These are phyloP conservation scores for Coilia nasus DNA, from an alignment of 2,797 vertebrate species.

Conservation along the genomic window DNA sequence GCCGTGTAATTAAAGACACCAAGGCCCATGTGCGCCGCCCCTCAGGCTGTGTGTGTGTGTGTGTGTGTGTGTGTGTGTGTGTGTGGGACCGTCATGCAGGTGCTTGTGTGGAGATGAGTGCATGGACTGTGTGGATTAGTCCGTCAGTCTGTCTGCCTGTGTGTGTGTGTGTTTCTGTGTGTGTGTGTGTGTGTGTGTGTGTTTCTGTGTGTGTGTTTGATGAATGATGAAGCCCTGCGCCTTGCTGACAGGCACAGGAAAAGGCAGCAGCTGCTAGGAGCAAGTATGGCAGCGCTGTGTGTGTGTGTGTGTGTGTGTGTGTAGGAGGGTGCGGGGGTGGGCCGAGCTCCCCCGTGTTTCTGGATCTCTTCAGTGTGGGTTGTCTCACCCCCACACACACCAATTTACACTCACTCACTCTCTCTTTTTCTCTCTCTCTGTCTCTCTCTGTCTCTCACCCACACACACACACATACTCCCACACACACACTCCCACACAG, in stretches of 20 bases:
- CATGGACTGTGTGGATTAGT: constrained; percentile 38
- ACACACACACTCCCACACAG: neutral
- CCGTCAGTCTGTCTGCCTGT: constrained; percentile 45
- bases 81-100: neutral
- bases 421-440: neutral
- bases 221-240: constrained; percentile 36
- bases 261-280: constrained; percentile 64
- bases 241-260: constrained; percentile 68
- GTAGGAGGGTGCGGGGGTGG: neutral
- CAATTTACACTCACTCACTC: neutral
- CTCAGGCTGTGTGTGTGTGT: constrained; percentile 15
- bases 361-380: neutral
- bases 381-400: neutral
- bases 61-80: neutral
- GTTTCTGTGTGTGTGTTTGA: constrained; percentile 37
- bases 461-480: neutral
- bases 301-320: neutral
- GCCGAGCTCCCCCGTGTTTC: neutral
- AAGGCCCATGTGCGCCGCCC: neutral
- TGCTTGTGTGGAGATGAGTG: constrained; percentile 1
- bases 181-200: constrained; percentile 33
- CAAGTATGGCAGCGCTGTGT: constrained; percentile 9
- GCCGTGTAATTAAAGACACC: neutral
- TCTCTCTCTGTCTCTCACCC: too few species aligned
- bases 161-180: constrained; percentile 30